phyloP scores from a whole-genome alignment of 2,797 vertebrate genomes.

The Brachyalestes nurse region DNA sequence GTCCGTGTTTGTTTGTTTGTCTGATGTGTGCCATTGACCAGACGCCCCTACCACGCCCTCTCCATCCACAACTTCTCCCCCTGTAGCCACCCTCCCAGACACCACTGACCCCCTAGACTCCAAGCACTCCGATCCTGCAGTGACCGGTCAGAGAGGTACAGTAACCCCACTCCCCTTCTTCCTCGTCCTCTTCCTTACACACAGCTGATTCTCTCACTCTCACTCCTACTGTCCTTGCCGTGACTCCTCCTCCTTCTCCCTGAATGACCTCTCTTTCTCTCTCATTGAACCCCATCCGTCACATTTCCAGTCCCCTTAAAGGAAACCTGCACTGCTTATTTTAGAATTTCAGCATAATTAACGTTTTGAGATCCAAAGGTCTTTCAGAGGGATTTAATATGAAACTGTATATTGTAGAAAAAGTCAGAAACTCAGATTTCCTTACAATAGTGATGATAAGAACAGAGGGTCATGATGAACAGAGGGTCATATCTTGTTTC shows the following conservation, averaged over 20 bases:
- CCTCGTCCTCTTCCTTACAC: conserved; percentile 33
- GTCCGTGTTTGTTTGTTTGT: conserved; percentile 74
- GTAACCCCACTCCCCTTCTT: conserved; percentile 70
- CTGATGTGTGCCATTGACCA: conserved; percentile 88
- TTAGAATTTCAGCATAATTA: too few relatives aligned
- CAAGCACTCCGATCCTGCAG: conserved; percentile 88
- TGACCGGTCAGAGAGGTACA: conserved; percentile 92
- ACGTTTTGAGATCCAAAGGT: too few relatives aligned
- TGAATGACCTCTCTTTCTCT: neutral
- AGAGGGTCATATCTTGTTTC: too few relatives aligned
- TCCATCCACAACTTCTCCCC: conserved; percentile 93
- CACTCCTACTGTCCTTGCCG: conserved; percentile 5
- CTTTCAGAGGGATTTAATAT: too few relatives aligned
- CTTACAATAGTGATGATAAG: too few relatives aligned
- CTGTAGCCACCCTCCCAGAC: conserved; percentile 93
- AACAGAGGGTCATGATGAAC: too few relatives aligned
- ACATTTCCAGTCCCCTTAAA: too few relatives aligned
- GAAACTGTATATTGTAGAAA: too few relatives aligned
- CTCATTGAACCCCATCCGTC: neutral
- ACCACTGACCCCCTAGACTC: conserved; percentile 90
- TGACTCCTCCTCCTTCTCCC: neutral
- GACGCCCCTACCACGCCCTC: conserved; percentile 92
- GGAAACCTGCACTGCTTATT: too few relatives aligned
- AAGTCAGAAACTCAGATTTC: too few relatives aligned
- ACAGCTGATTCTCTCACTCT: too few relatives aligned